Evolutionary conservation across 2,797 vertebrate genomes (phyloP).

Genomic region (Myotis daubentonii): DNA sequence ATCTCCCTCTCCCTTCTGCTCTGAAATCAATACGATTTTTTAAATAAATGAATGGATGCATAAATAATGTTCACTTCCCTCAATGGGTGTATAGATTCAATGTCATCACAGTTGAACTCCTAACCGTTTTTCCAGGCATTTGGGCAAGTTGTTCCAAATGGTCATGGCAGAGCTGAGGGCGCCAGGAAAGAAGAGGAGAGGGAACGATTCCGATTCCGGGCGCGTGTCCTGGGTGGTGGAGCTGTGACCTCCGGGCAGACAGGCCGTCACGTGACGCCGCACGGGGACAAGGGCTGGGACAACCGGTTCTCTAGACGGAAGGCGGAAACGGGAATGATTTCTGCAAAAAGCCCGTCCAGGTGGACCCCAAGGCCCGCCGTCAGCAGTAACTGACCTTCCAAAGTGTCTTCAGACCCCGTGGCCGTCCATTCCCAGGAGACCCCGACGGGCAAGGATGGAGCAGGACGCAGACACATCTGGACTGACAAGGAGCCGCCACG

Average conservation of each 20-base stretch:
- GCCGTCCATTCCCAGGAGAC: neutral
- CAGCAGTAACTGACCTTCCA: neutral
- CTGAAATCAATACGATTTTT: no score
- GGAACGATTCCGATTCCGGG: no score
- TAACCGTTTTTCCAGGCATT: no score
- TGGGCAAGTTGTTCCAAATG: neutral
- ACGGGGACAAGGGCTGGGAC: neutral
- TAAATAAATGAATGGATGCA: no score
- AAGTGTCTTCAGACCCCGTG: neutral
- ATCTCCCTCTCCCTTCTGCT: no score
- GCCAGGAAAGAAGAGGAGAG: no score
- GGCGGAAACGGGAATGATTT: no score
- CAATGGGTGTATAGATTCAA: rapidly evolving
- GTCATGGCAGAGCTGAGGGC: neutral
- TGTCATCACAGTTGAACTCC: rapidly evolving
- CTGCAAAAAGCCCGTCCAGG: no score
- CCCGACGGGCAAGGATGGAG: neutral
- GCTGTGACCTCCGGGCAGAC: neutral
- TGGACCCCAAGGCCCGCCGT: neutral
- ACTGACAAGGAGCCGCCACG: no score
- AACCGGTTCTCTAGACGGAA: neutral
- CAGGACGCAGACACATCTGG: neutral
- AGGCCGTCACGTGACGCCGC: neutral
- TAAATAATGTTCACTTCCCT: neutral
- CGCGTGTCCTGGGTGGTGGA: neutral